Percentiles rank a stretch among this genome's conserved stretches.
phyloP scores from a whole-genome alignment of 2,797 vertebrate genomes.

The Melanotaenia parkinsoni region DNA sequence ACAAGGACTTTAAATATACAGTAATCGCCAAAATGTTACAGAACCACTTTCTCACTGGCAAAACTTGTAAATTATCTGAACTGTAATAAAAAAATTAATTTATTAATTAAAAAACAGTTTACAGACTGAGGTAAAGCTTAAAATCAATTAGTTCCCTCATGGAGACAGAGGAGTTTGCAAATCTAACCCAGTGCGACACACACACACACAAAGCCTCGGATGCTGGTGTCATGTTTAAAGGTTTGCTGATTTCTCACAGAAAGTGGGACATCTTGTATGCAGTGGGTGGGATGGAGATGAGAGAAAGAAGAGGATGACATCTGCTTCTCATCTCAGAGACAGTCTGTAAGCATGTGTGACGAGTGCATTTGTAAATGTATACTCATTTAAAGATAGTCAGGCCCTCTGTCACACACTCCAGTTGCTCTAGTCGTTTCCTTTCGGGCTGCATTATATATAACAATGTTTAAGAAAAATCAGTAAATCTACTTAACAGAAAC shows the following conservation, averaged over 20 bases:
- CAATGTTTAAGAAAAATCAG: slow-evolving; percentile 69
- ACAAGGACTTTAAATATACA: no score
- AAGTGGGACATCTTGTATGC: slow-evolving; percentile 55
- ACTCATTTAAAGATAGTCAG: slow-evolving; percentile 51
- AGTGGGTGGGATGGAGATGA: slow-evolving; percentile 44
- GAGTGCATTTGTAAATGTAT: slow-evolving; percentile 23
- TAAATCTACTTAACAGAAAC: slow-evolving; percentile 63
- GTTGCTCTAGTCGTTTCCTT: slow-evolving; percentile 29
- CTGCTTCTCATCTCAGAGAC: slow-evolving; percentile 39
- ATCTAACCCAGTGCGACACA: slow-evolving; percentile 20
- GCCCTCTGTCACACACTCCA: slow-evolving; percentile 24
- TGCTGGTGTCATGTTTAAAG: slow-evolving; percentile 35
- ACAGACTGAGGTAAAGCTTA: not conserved
- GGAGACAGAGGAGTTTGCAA: slow-evolving; percentile 19
- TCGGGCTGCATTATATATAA: slow-evolving; percentile 43
- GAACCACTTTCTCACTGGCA: not conserved
- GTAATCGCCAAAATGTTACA: slow-evolving; percentile 5
- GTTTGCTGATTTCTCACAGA: slow-evolving; percentile 49
- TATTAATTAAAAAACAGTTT: not conserved
- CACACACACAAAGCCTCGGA: slow-evolving; percentile 18
- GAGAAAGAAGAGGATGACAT: slow-evolving; percentile 43
- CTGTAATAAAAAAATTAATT: not conserved
- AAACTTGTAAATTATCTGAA: slow-evolving; percentile 20
- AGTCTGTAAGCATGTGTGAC: slow-evolving; percentile 8
- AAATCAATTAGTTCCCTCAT: not conserved